Percentiles rank a stretch among this genome's conserved stretches.
phyloP scores from a whole-genome alignment of 2,888 invertebrate species.

The Drosophila paranaensis region DNA sequence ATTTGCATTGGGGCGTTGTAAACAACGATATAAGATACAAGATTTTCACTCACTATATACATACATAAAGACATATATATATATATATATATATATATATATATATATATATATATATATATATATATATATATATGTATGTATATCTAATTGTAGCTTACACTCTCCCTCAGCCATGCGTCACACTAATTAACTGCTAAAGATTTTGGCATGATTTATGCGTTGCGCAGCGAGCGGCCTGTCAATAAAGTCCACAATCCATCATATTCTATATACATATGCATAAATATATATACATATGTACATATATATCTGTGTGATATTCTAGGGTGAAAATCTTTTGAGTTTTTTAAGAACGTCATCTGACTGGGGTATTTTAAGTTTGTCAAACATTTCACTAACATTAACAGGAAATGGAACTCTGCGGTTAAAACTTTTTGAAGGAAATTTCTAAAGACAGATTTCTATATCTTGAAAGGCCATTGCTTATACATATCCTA shows the following conservation, averaged over 20 bases:
- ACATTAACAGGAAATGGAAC: background rate
- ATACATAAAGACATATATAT: background rate
- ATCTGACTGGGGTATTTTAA: background rate
- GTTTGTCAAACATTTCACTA: background rate
- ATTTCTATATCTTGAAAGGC: no score
- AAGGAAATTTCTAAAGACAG: no score
- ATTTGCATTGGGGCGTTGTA: constrained; percentile 51
- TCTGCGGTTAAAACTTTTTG: no score
- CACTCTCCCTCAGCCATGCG: background rate
- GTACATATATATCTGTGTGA: background rate
- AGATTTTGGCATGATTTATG: constrained; percentile 45
- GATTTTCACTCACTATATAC: constrained; percentile 16
- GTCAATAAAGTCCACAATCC: constrained; percentile 37
- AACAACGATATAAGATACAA: constrained; percentile 32
- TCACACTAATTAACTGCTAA: constrained; percentile 36
- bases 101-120: background rate
- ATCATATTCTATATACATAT: constrained; percentile 18
- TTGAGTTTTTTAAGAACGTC: background rate
- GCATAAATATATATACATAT: background rate
- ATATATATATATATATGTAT: background rate
- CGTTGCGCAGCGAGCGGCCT: constrained; percentile 28
- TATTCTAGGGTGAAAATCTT: constrained; percentile 9
- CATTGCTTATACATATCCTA: no score
- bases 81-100: background rate
- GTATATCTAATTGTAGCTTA: background rate